phyloP scores from a whole-genome alignment of 1,140 invertebrate species.

The Drosophila chauvacae region DNA sequence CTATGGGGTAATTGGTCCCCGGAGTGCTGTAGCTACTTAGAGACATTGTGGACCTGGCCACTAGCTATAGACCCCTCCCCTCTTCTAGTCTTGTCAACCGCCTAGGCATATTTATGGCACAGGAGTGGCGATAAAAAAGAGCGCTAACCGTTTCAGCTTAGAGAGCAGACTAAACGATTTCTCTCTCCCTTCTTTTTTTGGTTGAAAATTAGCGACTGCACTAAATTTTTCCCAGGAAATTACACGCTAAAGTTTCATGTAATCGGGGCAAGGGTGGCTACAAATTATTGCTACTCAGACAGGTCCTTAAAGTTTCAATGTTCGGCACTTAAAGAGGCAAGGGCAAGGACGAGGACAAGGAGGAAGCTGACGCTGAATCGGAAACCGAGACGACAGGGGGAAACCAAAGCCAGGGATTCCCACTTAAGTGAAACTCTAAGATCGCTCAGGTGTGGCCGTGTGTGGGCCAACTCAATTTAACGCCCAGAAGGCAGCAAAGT shows the following conservation, averaged over 20 bases:
- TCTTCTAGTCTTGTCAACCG: constrained; percentile 33
- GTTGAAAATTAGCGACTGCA: constrained; percentile 50
- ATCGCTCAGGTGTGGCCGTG: constrained; percentile 64
- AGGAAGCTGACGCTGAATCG: constrained; percentile 1
- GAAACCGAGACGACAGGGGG: constrained; percentile 19
- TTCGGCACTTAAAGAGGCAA: constrained; percentile 49
- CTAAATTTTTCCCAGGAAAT: constrained; percentile 58
- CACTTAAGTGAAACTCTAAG: constrained; percentile 43
- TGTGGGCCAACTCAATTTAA: constrained; percentile 77
- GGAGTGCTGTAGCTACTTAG: constrained; percentile 78
- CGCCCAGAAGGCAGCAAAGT: constrained; percentile 78
- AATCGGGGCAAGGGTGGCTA: constrained; percentile 36
- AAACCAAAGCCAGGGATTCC: constrained; percentile 37
- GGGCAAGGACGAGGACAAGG: not conserved
- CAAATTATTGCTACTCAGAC: constrained; percentile 57
- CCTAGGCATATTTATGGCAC: constrained; percentile 73
- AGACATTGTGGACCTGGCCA: constrained; percentile 54
- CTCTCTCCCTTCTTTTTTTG: constrained; percentile 11
- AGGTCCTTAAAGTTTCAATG: constrained; percentile 47
- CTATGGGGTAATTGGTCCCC: constrained; percentile 74
- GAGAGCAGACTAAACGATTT: constrained; percentile 9
- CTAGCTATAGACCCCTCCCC: constrained; percentile 2
- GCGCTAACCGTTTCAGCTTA: constrained; percentile 64
- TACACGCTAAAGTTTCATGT: constrained; percentile 51
- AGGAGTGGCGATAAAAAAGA: constrained; percentile 63